Evolutionary conservation across 2,797 vertebrate genomes (phyloP).

Genomic region (Anguilla pacifica): DNA sequence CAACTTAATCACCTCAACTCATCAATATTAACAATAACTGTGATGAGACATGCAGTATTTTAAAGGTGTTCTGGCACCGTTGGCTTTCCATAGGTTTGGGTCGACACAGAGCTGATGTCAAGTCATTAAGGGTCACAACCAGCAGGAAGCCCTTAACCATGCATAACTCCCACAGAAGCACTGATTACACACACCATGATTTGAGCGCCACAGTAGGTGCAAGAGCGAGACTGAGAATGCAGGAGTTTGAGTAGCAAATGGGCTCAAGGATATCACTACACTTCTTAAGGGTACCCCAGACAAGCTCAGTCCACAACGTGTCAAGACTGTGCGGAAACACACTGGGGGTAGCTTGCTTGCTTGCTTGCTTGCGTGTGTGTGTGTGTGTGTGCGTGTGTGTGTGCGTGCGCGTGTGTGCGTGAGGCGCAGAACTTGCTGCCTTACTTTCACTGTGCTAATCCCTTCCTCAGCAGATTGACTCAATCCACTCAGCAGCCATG

Average conservation of each 20-base stretch:
- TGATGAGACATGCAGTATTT: too few relatives aligned
- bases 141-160: too few relatives aligned
- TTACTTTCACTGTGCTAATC: constrained; percentile 11
- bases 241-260: neutral
- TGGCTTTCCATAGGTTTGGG: too few relatives aligned
- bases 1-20: too few relatives aligned
- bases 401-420: too few relatives aligned
- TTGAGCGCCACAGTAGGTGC: neutral
- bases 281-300: neutral
- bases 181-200: too few relatives aligned
- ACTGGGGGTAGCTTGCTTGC: neutral
- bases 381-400: too few relatives aligned
- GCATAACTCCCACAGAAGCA: too few relatives aligned
- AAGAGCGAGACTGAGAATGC: neutral
- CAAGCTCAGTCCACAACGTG: neutral
- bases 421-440: neutral
- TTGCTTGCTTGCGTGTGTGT: neutral
- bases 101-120: too few relatives aligned
- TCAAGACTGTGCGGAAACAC: neutral
- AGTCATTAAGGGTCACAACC: too few relatives aligned
- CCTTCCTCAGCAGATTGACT: neutral
- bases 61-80: too few relatives aligned
- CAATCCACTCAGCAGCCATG: neutral
- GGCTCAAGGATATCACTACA: neutral
- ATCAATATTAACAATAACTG: too few relatives aligned